These are phyloP conservation scores for Motacilla alba DNA, from an alignment of 2,113 vertebrate genomes.

Conservation along the genomic window DNA sequence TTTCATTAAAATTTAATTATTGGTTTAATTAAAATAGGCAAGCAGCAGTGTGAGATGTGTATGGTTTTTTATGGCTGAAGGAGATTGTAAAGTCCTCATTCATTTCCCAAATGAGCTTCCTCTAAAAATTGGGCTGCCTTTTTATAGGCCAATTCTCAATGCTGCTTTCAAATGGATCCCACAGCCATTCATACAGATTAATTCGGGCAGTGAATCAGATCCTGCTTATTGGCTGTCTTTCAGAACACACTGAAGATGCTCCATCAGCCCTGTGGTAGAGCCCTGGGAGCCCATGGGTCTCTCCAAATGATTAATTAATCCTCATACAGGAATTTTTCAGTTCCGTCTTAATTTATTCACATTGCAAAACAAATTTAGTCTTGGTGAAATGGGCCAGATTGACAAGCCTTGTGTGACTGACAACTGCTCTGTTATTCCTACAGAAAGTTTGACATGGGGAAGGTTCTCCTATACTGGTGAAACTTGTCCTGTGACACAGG, in stretches of 20 bases:
- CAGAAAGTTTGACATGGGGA: background rate
- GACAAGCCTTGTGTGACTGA: background rate
- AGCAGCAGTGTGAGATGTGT: conserved; percentile 56
- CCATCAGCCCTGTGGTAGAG: background rate
- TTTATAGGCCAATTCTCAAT: conserved; percentile 65
- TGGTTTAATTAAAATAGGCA: conserved; percentile 74
- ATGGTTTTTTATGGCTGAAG: conserved; percentile 61
- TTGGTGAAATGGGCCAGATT: background rate
- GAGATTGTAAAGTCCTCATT: conserved; percentile 64
- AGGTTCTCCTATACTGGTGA: background rate
- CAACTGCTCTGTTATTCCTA: background rate
- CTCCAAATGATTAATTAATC: conserved; percentile 68
- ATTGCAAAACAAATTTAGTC: conserved; percentile 34
- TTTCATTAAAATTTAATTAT: conserved; percentile 77
- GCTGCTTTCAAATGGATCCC: conserved; percentile 68
- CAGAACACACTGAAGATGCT: conserved; percentile 24
- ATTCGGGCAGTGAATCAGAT: conserved; percentile 62
- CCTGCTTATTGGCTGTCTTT: conserved; percentile 67
- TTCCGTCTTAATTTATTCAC: conserved; percentile 52
- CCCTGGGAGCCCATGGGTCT: background rate
- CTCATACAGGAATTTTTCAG: conserved; percentile 7
- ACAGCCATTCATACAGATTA: conserved; percentile 64
- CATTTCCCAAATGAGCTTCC: conserved; percentile 54
- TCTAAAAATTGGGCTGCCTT: conserved; percentile 60
- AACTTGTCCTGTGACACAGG: background rate